Percentiles rank a stretch among this genome's conserved stretches.
Conservation (phyloP, 2,888 invertebrate genomes). For the Drosophila pegasa region DNA sequence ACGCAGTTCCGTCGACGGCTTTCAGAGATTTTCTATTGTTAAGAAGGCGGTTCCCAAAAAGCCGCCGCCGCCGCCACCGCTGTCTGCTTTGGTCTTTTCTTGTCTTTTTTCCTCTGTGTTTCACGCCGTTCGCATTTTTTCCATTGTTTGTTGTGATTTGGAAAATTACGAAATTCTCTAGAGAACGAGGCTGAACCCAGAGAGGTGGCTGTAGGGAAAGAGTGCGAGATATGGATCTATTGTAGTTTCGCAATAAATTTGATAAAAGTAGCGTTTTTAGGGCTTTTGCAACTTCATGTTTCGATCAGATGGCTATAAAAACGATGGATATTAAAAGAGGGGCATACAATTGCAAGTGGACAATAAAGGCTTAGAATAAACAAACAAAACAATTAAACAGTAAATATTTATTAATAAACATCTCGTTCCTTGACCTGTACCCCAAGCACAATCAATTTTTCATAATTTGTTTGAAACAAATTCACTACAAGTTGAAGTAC, state of each 20-base stretch:
- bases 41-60: constrained; percentile 55
- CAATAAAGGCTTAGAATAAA: neutral
- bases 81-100: constrained; percentile 31
- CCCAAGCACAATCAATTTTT: neutral
- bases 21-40: constrained; percentile 60
- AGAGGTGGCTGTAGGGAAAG: constrained; percentile 6
- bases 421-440: accelerated
- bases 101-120: constrained; percentile 19
- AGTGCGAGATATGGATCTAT: constrained; percentile 18
- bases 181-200: constrained; percentile 22
- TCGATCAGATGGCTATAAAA: constrained; percentile 4
- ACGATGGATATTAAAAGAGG: neutral
- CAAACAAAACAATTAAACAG: neutral
- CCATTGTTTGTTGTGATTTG: constrained; percentile 55
- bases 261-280: constrained; percentile 12
- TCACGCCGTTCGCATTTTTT: constrained; percentile 46
- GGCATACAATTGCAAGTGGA: neutral
- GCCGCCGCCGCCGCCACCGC: constrained; percentile 34
- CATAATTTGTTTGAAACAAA: neutral
- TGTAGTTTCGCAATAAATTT: constrained; percentile 40
- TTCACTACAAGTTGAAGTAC: too few relatives aligned
- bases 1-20: constrained; percentile 61
- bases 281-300: constrained; percentile 9
- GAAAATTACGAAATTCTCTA: constrained; percentile 63
- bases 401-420: neutral